Percentiles rank a stretch among this genome's conserved stretches.
Conservation (phyloP, 2,888 invertebrate genomes). For the Drosophila monieri region DNA sequence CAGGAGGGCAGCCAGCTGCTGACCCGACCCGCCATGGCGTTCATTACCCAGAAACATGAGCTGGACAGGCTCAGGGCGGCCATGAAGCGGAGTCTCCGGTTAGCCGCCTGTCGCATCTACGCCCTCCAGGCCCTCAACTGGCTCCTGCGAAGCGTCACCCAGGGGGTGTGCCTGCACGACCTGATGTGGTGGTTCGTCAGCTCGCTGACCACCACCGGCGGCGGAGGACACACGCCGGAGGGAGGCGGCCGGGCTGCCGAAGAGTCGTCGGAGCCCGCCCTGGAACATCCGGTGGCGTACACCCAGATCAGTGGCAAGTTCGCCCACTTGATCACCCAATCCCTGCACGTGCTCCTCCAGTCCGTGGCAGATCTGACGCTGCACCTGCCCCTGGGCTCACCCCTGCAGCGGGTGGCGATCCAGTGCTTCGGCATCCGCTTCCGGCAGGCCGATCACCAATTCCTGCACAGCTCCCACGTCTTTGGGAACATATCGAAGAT, state of each 20-base stretch:
- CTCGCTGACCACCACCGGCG: slow-evolving; percentile 88
- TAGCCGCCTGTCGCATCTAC: slow-evolving; percentile 92
- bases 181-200: slow-evolving; percentile 98
- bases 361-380: slow-evolving; percentile 97
- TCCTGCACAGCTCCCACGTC: slow-evolving; percentile 94
- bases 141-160: slow-evolving; percentile 95
- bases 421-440: slow-evolving; percentile 97
- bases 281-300: slow-evolving; percentile 91
- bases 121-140: slow-evolving; percentile 98
- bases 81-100: slow-evolving; percentile 93
- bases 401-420: slow-evolving; percentile 95
- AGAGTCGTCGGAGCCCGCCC: slow-evolving; percentile 77
- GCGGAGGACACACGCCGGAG: slow-evolving; percentile 81
- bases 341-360: slow-evolving; percentile 94
- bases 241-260: slow-evolving; percentile 72
- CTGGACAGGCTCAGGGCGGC: slow-evolving; percentile 92
- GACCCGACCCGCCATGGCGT: slow-evolving; percentile 92
- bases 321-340: slow-evolving; percentile 88
- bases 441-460: slow-evolving; percentile 94
- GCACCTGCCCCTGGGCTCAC: slow-evolving; percentile 92
- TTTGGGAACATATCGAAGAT: slow-evolving; percentile 98
- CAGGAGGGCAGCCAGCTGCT: slow-evolving; percentile 52
- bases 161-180: slow-evolving; percentile 96
- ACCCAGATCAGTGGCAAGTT: slow-evolving; percentile 90
- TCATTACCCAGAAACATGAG: slow-evolving; percentile 94